Evolutionary conservation across 1,140 invertebrate genomes (phyloP).

Genomic region (Alviniconcha marisindica): DNA sequence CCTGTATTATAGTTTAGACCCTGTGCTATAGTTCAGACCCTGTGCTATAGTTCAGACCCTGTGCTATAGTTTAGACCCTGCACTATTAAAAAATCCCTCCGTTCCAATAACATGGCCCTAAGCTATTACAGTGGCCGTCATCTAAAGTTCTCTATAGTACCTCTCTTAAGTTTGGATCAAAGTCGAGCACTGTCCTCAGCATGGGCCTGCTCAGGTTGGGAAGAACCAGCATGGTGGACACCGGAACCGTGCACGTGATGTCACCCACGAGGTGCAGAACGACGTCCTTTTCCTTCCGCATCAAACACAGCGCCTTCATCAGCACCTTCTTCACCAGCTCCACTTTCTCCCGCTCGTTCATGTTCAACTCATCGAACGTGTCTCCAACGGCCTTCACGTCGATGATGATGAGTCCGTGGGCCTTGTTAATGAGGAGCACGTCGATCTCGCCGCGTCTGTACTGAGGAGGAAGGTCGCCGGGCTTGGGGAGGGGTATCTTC

Average conservation of each 20-base stretch:
- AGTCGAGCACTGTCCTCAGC: neutral
- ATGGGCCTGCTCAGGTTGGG: neutral
- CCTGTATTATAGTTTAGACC: too few species aligned
- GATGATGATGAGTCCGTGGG: neutral
- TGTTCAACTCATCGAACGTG: neutral
- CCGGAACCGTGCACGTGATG: neutral
- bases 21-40: too few species aligned
- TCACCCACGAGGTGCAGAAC: neutral
- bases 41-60: too few species aligned
- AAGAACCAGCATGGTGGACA: neutral
- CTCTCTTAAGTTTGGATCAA: neutral
- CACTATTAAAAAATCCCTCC: too few species aligned
- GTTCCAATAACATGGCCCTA: too few species aligned
- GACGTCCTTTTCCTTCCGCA: neutral
- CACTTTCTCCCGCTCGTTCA: neutral
- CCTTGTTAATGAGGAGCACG: neutral
- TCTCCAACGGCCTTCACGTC: constrained; percentile 5
- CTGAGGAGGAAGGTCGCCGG: neutral
- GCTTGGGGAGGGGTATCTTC: neutral
- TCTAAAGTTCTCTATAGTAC: too few species aligned
- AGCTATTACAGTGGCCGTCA: too few species aligned
- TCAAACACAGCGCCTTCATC: neutral
- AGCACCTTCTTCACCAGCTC: neutral
- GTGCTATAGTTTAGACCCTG: too few species aligned
- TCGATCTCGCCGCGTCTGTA: neutral